A percentile compares a stretch with the other conserved stretches of the same genome.
Conservation (phyloP, 1,140 invertebrate genomes). For the Neotoxoptera formosana region DNA sequence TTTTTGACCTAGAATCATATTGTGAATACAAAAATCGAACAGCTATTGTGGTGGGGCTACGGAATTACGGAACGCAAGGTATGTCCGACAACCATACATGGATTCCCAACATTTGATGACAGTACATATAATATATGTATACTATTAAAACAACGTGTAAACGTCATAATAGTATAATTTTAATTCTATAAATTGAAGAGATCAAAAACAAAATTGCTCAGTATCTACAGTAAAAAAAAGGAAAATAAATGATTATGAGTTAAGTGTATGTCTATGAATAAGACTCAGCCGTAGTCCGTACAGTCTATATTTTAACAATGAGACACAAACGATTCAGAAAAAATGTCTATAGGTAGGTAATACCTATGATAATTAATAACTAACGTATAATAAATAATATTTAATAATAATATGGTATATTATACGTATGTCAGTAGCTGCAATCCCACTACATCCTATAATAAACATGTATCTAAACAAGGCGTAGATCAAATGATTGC, state of each 20-base stretch:
- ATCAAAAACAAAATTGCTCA: neutral
- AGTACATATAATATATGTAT: neutral
- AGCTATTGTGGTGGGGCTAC: neutral
- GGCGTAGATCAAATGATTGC: neutral
- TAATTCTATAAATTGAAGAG: neutral
- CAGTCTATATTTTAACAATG: neutral
- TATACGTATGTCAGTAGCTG: neutral
- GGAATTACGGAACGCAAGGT: neutral
- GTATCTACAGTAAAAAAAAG: neutral
- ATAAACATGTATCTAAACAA: slow-evolving; percentile 4
- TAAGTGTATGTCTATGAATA: neutral
- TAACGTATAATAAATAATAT: neutral
- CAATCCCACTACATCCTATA: neutral
- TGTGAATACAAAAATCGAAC: neutral
- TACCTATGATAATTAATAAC: neutral
- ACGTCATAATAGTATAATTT: neutral
- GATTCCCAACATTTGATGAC: slow-evolving; percentile 15
- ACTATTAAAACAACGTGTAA: neutral
- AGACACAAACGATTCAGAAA: neutral
- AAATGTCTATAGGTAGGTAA: neutral
- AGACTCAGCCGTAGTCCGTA: neutral
- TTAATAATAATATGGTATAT: neutral
- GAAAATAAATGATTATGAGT: neutral
- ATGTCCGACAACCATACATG: neutral
- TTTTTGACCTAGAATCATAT: slow-evolving; percentile 24